Evolutionary conservation across 2,113 vertebrate species (phyloP), one percentile per base, ranked within the genome.

Genomic region (Colossoma macropomum): DNA sequence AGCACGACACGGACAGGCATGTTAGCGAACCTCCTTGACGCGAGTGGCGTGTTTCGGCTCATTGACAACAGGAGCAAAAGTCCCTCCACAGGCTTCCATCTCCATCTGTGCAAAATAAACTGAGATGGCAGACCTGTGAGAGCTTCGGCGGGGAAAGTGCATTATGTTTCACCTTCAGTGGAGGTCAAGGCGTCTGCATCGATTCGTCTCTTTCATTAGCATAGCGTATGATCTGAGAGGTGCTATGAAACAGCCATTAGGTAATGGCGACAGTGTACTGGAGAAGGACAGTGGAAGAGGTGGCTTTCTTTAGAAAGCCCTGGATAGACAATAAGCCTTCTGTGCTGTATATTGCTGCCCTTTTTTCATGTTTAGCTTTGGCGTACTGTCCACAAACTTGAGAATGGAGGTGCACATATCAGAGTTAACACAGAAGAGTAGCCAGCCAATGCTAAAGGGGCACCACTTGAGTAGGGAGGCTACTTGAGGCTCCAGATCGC

Each of bases 191-290:
- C 90, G 88, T 91, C 92, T 86, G 87, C 92, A 94, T 93, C 87
- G 90, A 94, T 93, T 94, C 91, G 92, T 93, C 92, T 93, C 93
- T 93, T 93, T 94, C 92, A 93, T 95, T 94, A 92, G 89, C 90
- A 91, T 91, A 91, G 91, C 78, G 91, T 93, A 92, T 93, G 90
- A 93, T 94, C 92, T 86, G 92, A 92, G 92, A 90, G 90, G 89
- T 90, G 92, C 90, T 85, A 88, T 92, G 89, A 92, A 92, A 94
- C 88, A 90, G 90, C 91, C 92, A 89, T 89, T 87, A 89, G 92
- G 90, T 90, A 93, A 92, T 92, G 91, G 90, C 85, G 78, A 84
- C 85, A 85, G 84, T 87, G 79, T 87, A 73, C 56, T 86, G 81
- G 86, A 85, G 89, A 86, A 79, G 79, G 82, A 77, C 88, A 87